A percentile compares a stretch with the other conserved stretches of the same genome.
These are phyloP conservation scores for Potamilus streckersoni DNA, from an alignment of 1,140 invertebrate genomes.

Conservation along the genomic window DNA sequence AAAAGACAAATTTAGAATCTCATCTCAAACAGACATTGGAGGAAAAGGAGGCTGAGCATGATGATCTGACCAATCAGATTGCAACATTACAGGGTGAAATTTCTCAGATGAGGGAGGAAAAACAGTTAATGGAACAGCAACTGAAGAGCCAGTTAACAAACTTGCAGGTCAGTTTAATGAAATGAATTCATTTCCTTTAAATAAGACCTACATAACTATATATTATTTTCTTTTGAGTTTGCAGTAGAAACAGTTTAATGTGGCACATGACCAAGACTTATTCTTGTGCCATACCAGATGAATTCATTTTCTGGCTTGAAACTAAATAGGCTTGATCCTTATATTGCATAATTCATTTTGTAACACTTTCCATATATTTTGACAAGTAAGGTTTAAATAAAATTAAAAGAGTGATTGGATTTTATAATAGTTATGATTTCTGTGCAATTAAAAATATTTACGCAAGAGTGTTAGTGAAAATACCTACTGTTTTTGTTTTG, in stretches of 20 bases:
- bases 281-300: not conserved
- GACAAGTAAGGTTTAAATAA: no score
- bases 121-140: conserved; percentile 36
- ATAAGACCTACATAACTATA: no score
- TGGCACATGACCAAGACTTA: not conserved
- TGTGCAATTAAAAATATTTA: no score
- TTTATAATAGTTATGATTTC: no score
- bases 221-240: not conserved
- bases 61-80: conserved; percentile 38
- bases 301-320: not conserved
- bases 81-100: conserved; percentile 34
- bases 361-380: no score
- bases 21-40: conserved; percentile 28
- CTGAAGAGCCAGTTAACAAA: conserved; percentile 33
- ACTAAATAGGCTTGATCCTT: no score
- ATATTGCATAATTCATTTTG: no score
- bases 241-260: not conserved
- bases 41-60: conserved; percentile 34
- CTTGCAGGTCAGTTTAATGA: conserved; percentile 27
- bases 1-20: not conserved
- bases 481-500: no score
- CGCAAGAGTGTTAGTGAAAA: no score
- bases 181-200: no score
- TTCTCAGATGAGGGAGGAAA: conserved; percentile 37
- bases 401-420: no score